phyloP scores from a whole-genome alignment of 2,113 vertebrate genomes.

The Seriola quinqueradiata region DNA sequence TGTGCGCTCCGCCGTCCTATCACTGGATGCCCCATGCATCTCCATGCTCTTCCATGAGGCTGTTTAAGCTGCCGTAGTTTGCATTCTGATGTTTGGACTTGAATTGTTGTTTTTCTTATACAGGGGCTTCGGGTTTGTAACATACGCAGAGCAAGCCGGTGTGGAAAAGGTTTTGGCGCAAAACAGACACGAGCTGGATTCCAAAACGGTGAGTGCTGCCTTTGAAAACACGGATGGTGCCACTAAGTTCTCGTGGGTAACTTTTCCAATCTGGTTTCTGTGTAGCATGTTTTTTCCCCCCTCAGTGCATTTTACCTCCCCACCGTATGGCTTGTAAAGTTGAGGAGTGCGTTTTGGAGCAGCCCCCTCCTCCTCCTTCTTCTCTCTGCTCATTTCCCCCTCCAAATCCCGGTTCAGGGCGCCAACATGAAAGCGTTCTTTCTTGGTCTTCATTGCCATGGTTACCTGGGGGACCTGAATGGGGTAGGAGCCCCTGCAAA shows the following conservation, averaged over 20 bases:
- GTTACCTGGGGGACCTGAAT: conserved; percentile 85
- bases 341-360: conserved; percentile 67
- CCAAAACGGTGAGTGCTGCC: conserved; percentile 93
- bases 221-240: conserved; percentile 10
- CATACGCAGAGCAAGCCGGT: conserved; percentile 95
- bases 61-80: conserved; percentile 16
- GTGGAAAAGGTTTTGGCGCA: conserved; percentile 98
- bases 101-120: neutral
- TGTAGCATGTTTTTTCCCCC: conserved; percentile 30
- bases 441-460: conserved; percentile 85
- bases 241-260: conserved; percentile 17
- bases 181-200: conserved; percentile 96
- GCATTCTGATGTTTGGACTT: conserved; percentile 13
- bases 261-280: conserved; percentile 42
- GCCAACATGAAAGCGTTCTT: conserved; percentile 87
- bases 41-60: conserved; percentile 31
- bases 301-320: conserved; percentile 56
- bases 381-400: conserved; percentile 79
- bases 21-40: conserved; percentile 60
- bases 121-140: conserved; percentile 98
- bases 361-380: conserved; percentile 38
- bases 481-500: conserved; percentile 77
- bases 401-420: conserved; percentile 81
- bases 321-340: conserved; percentile 79
- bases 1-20: conserved; percentile 77